Conservation (phyloP, 2,888 invertebrate genomes). For the Protophormia terraenovae region DNA sequence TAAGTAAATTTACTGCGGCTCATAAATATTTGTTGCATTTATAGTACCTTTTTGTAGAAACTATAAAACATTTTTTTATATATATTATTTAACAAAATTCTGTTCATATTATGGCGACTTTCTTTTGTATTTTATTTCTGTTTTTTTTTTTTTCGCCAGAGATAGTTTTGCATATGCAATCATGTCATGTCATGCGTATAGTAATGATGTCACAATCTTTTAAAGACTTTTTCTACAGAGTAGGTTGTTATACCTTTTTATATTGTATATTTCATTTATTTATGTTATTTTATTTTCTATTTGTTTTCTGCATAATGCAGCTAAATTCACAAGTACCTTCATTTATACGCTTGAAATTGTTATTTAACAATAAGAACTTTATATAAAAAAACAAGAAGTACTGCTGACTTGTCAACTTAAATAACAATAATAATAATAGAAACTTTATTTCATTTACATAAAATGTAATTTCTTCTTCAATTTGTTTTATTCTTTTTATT, state of each 20-base stretch:
- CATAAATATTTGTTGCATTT: conserved; percentile 2
- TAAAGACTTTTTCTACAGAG: conserved; percentile 8
- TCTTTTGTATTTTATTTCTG: background rate
- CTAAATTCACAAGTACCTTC: conserved; percentile 18
- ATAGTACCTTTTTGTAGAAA: background rate
- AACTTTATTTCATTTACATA: conserved; percentile 67
- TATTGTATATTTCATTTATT: background rate
- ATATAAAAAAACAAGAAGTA: background rate
- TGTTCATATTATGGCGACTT: too few species aligned
- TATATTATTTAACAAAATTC: too few species aligned
- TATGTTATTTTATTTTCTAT: background rate
- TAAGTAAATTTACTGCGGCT: too few species aligned
- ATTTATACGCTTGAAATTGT: conserved; percentile 54
- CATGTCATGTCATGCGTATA: conserved; percentile 48
- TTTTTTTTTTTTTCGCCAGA: background rate
- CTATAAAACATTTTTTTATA: background rate
- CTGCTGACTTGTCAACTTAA: conserved; percentile 38
- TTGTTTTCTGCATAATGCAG: conserved; percentile 2
- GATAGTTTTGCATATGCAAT: conserved; percentile 49
- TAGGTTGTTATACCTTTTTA: background rate
- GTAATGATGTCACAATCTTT: conserved; percentile 48
- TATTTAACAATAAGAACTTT: conserved; percentile 19
- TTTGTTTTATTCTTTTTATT: conserved; percentile 48
- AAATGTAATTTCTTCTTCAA: conserved; percentile 55
- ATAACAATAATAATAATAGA: conserved; percentile 29